Evolutionary conservation across 2,797 vertebrate genomes (phyloP), one percentile per base, ranked within the genome.

Genomic region (Ctenochaetus hawaiiensis): DNA sequence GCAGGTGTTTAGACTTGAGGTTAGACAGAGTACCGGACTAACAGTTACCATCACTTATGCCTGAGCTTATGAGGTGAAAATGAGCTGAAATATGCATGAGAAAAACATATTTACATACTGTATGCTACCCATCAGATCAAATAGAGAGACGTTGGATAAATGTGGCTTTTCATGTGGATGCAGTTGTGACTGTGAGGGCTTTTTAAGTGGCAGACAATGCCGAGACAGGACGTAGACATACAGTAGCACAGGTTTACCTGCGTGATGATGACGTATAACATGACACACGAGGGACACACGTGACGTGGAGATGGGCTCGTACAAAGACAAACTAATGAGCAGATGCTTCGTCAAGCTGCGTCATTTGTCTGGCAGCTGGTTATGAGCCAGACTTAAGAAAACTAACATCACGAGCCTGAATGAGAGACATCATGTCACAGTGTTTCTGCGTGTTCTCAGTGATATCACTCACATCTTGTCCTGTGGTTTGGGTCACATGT

Each of bases 41-140:
- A 84, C 81, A 87, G 86, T 91, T 85, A 92, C 93, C 93, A 87
- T 95, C 94, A 96, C 94, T 95, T 95, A 95, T 94, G 95, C 93
- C 94, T 95, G 93, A 82, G 76, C 72, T 87, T 69, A 94, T 93
- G 94, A 89, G 72, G 85, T 89, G 90, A 72, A 62, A 77, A 95
- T 92, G 91, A 88, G 75, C 72, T 86, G 86, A 67, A 77, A 72
- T 88, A 85, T 89, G 89, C 60, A 89, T 89, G 89, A 85, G 54
- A 67, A 86, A 83, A 84, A 82, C 37, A 82, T 73, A 75, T 80
- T 78, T 47, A 70, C 52, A 79, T 89, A 93, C 92, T 93, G 92
- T 93, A 93, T 93, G 92, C 71, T 80, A 87, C 74, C 91, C 89
- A 86, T 91, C 82, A 57, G 60, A 56, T 83, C 59, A 16, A 65